Evolutionary conservation across 1,140 invertebrate genomes (phyloP), one percentile per base, ranked within the genome.

Genomic region (Semibalanus balanoides): DNA sequence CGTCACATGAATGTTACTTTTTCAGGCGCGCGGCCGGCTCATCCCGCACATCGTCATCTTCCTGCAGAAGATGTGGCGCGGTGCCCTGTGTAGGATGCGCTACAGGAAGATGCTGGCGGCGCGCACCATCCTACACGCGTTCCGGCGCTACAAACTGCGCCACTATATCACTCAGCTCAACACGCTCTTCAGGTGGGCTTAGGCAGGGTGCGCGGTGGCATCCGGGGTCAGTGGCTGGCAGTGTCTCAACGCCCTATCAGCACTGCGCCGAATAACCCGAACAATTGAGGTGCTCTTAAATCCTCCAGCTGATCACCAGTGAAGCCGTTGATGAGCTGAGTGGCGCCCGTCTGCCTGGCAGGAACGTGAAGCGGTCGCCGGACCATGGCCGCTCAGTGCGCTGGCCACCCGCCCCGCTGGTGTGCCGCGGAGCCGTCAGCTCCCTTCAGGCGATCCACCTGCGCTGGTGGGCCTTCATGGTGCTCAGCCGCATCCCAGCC

Each of bases 11-110:
- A n/a, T n/a, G n/a, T n/a, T n/a, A n/a, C n/a, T n/a, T 77, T 78
- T 73, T 31, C 76, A 87, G 86, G 87, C 89, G 72, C 86, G 93
- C 78, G 91, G 90, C 75, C 89, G 91, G 76, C 87, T 93, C 78
- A 91, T 98, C 74, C 95, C 95, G 0, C 89, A 90, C 70, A 95
- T 99, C 79, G 93, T 96, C 35, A 88, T 94, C 19, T 87, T 97
- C 78, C 85, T 99, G 76, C 96, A 99, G 86, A 98, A 97, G 85
- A 91, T 94, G 83, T 95, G 94, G 89, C 87, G 95, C 79, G 96
- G 95, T 75, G 87, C 89, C 72, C 79, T 94, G 30, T 94, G 92
- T 1, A 85, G 96, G 22, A 87, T 88, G 81, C 87, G 89, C 73
- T 97, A 92, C 83, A 90, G 90, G 81, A 90, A 90, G 83, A 91